These are phyloP conservation scores for Drosophila algonquin DNA, from an alignment of 2,888 invertebrate species.

Conservation along the genomic window DNA sequence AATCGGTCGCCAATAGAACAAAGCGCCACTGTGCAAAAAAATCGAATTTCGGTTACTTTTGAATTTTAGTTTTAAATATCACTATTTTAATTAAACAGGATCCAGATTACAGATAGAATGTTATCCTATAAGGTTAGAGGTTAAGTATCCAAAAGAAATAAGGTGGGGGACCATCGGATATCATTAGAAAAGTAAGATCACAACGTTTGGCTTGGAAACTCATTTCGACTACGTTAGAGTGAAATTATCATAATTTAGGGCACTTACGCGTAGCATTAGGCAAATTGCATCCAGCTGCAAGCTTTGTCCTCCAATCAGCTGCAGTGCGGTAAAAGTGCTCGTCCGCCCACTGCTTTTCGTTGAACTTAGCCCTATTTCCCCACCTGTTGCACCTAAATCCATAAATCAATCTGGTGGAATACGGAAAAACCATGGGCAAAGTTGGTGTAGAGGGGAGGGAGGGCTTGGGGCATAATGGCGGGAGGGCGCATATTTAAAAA, in stretches of 20 bases:
- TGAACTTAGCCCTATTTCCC: constrained; percentile 21
- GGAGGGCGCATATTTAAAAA: constrained; percentile 63
- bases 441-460: constrained; percentile 24
- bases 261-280: constrained; percentile 39
- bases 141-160: not conserved
- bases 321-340: constrained; percentile 44
- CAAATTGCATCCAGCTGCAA: constrained; percentile 36
- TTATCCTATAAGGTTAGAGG: not conserved
- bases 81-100: too few species aligned
- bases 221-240: constrained; percentile 12
- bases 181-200: not conserved
- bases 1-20: too few species aligned
- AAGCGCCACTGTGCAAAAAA: too few species aligned
- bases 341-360: constrained; percentile 5
- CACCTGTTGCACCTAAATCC: constrained; percentile 68
- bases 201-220: not conserved
- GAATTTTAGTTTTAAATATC: too few species aligned
- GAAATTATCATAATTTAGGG: constrained; percentile 47
- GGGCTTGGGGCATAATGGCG: not conserved
- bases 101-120: not conserved
- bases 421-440: constrained; percentile 44
- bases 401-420: constrained; percentile 62
- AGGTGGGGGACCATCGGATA: not conserved
- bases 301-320: constrained; percentile 39
- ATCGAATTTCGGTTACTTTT: too few species aligned